Conservation (phyloP, 2,888 invertebrate species). For the Phaedon cochleariae region DNA sequence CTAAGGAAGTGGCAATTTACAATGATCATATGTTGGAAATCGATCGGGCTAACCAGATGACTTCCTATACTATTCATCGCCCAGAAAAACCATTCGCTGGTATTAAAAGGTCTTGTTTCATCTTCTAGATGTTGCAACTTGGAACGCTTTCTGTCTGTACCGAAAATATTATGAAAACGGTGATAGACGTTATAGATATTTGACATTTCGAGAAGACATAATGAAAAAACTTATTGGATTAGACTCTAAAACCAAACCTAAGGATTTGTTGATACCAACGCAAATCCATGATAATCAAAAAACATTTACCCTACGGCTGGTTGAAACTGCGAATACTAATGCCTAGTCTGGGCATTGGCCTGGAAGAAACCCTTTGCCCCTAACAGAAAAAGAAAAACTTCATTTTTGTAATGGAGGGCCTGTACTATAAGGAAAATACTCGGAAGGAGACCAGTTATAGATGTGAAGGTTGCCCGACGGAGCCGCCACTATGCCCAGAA, state of each 20-base stretch:
- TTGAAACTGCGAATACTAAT: neutral
- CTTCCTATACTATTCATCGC: conserved; percentile 1
- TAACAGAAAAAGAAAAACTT: conserved; percentile 6
- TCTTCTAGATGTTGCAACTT: conserved; percentile 17
- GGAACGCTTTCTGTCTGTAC: conserved; percentile 19
- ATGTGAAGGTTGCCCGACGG: conserved; percentile 16
- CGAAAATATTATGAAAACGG: neutral
- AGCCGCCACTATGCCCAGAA: conserved; percentile 18
- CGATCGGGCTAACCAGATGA: conserved; percentile 3
- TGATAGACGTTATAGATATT: neutral
- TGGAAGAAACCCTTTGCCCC: conserved; percentile 8
- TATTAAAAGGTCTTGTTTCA: conserved; percentile 40
- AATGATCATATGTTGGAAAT: conserved; percentile 6
- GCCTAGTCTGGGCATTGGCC: conserved; percentile 10
- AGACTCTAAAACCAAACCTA: neutral
- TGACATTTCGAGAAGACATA: neutral
- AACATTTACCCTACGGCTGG: conserved; percentile 6
- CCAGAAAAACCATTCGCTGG: conserved; percentile 8
- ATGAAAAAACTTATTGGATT: neutral
- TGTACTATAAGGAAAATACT: neutral
- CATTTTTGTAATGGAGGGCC: neutral
- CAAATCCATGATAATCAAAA: conserved; percentile 8
- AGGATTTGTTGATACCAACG: neutral
- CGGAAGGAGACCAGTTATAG: conserved; percentile 17
- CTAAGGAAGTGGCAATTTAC: neutral